These are phyloP conservation scores for Antheraea assamensis DNA, from an alignment of 2,888 invertebrate genomes.

Conservation along the genomic window DNA sequence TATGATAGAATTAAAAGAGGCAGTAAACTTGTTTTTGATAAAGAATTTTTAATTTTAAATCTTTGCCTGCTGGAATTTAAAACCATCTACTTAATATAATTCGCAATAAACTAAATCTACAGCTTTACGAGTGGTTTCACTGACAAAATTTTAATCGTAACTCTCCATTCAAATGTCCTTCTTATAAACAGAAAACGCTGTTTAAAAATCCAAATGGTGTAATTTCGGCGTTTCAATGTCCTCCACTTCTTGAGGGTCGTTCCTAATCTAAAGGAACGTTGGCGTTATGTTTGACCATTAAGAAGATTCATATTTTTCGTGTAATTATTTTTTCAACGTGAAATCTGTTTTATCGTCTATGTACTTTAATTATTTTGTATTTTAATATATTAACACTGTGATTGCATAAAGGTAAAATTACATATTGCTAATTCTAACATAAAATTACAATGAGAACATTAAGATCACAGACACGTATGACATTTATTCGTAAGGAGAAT, in stretches of 20 bases:
- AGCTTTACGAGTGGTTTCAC: not conserved
- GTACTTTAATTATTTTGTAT: not conserved
- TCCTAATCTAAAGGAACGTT: constrained; percentile 9
- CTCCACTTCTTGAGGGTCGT: not conserved
- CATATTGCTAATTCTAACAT: too few species aligned
- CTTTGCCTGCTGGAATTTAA: not conserved
- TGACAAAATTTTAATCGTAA: constrained; percentile 4
- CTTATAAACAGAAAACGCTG: constrained; percentile 7
- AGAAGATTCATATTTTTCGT: not conserved
- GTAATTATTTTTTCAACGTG: not conserved
- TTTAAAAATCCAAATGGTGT: constrained; percentile 16
- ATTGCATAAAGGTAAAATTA: too few species aligned
- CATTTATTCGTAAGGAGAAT: too few species aligned
- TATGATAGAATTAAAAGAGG: not conserved
- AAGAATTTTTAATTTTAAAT: not conserved
- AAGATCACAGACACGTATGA: too few species aligned
- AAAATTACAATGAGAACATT: too few species aligned
- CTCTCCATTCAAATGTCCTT: not conserved
- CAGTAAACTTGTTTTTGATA: not conserved
- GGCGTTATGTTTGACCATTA: constrained; percentile 4
- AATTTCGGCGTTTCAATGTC: constrained; percentile 11
- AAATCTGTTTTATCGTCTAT: not conserved
- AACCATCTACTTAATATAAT: not conserved
- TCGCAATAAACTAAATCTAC: not conserved
- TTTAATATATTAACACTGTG: not conserved